Percentiles rank a stretch among this genome's conserved stretches.
Conservation (phyloP, 2,888 invertebrate genomes). For the Antheraea assamensis region DNA sequence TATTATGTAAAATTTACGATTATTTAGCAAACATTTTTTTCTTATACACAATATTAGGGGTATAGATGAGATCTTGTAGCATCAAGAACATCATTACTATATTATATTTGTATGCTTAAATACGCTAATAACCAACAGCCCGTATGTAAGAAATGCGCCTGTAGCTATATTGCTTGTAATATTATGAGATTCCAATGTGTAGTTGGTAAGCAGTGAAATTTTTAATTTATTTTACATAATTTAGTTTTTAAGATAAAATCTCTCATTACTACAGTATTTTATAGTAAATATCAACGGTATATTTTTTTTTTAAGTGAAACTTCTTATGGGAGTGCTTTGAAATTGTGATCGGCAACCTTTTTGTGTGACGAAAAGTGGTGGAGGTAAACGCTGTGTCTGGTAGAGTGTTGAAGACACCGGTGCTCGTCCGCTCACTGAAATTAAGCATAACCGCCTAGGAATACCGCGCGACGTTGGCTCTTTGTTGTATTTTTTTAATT, state of each 20-base stretch:
- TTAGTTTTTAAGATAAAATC: conserved; percentile 15
- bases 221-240: conserved; percentile 6
- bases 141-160: not conserved
- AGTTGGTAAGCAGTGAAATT: not conserved
- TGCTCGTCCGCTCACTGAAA: no score
- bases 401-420: no score
- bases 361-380: no score
- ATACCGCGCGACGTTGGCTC: no score
- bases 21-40: not conserved
- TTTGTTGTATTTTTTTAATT: no score
- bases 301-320: no score
- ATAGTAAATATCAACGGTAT: no score
- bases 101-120: not conserved
- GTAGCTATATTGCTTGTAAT: not conserved
- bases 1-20: not conserved
- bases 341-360: no score
- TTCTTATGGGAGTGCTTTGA: no score
- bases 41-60: not conserved
- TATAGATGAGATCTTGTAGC: not conserved
- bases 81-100: not conserved
- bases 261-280: conserved; percentile 18
- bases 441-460: no score
- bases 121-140: not conserved
- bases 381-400: no score
- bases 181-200: not conserved